These are phyloP conservation scores for Drosophila stalkeri DNA, from an alignment of 2,888 invertebrate genomes.

Conservation along the genomic window DNA sequence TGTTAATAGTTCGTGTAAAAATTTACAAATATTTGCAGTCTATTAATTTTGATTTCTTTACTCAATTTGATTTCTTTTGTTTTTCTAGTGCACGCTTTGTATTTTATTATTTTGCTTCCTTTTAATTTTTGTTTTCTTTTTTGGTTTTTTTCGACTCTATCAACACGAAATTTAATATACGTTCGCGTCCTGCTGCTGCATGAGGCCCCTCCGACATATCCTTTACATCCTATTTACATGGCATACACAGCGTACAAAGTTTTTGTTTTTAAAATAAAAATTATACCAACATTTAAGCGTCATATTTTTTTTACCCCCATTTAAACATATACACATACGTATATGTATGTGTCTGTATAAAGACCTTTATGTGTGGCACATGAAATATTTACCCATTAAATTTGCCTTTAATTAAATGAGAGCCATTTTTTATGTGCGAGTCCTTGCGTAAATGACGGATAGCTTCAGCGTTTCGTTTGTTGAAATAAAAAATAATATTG, in stretches of 20 bases:
- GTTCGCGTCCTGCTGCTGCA: constrained; percentile 22
- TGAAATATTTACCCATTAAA: constrained; percentile 81
- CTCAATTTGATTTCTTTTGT: constrained; percentile 52
- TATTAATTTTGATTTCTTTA: constrained; percentile 79
- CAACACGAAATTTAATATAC: constrained; percentile 77
- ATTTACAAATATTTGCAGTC: constrained; percentile 84
- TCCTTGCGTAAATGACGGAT: constrained; percentile 30
- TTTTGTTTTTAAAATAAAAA: constrained; percentile 67
- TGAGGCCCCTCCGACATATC: constrained; percentile 5
- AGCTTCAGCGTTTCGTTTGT: constrained; percentile 65
- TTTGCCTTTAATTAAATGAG: constrained; percentile 81
- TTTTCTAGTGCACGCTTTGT: constrained; percentile 70
- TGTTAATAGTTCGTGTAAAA: constrained; percentile 85
- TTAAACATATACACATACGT: not conserved
- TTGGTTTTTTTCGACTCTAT: constrained; percentile 41
- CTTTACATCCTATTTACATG: constrained; percentile 59
- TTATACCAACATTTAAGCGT: constrained; percentile 65
- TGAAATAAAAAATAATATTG: constrained; percentile 75
- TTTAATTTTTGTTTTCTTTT: not conserved
- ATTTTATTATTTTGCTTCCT: constrained; percentile 57
- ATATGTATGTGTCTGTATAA: constrained; percentile 4
- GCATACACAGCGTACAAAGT: constrained; percentile 44
- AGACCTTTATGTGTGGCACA: constrained; percentile 55
- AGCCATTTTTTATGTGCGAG: constrained; percentile 51
- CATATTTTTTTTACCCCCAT: constrained; percentile 40